These are phyloP conservation scores for Todiramphus chloris DNA, from an alignment of 2,113 vertebrate genomes.

Conservation along the genomic window DNA sequence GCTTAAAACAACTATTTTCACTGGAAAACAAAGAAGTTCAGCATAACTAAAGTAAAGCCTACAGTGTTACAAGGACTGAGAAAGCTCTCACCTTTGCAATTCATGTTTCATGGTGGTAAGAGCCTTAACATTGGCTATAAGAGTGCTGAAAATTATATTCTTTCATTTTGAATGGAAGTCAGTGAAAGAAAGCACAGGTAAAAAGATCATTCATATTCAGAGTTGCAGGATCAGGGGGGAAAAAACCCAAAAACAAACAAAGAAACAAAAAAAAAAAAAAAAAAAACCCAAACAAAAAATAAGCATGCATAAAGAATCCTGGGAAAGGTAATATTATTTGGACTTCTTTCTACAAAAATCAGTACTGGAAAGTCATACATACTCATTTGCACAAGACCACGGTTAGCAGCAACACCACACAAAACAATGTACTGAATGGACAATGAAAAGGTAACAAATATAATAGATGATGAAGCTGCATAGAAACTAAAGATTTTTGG, in stretches of 20 bases:
- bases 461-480: neutral
- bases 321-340: neutral
- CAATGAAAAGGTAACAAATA: neutral
- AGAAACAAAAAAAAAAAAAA: no score
- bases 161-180: neutral
- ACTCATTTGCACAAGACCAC: neutral
- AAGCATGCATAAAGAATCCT: neutral
- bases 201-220: neutral
- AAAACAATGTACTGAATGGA: neutral
- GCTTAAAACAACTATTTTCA: neutral
- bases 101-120: neutral
- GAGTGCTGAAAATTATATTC: neutral
- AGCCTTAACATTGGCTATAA: neutral
- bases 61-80: neutral
- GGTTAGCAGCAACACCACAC: neutral
- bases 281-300: neutral
- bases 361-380: neutral
- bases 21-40: neutral
- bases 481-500: neutral
- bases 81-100: neutral
- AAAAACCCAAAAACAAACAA: neutral
- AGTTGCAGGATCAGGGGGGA: neutral
- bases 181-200: neutral
- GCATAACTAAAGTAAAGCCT: neutral
- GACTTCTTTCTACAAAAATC: neutral